Base-by-base conservation (phyloP, 2,888 invertebrate species). In the Temnothorax unifasciatus region DNA sequence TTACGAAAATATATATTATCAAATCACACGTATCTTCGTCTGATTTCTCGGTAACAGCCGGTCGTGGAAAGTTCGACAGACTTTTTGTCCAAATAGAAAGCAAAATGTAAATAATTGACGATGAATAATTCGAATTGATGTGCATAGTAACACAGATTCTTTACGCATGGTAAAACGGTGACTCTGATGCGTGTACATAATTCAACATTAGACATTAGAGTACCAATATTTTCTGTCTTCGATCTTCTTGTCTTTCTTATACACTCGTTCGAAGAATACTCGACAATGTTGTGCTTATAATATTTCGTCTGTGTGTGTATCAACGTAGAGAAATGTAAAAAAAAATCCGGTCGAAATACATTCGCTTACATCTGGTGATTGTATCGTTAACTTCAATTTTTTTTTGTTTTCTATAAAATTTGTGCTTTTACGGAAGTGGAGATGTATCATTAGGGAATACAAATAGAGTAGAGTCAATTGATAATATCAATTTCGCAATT, bases 341-440 rank as follows among this genome's bases (percentile, higher is more conserved):
- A n/a, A 44, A 83, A 88, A 82, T 52, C 73, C 54, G 41, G 74
- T 81, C 41, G 34, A 85, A 86, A 88, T 61, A 82, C 34, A 84
- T 77, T 82, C 47, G 13, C 54, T 47, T 68, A 59, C 29, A 29
- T 66, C 47, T 69, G 50, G 63, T 77, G 83, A 75, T 73, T 86
- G 82, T 69, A 75, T 81, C 57, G n/a, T 63, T 84, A 44, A 59
- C 61, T 68, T 89, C 81, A 25, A 50, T 47, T 47, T 66, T 63
- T 63, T 83, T 85, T 63, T 77, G 79, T 85, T 50, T 61, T 61
- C 84, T 90, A 90, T 87, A 91, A 91, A 91, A 88, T 89, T 90
- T 90, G 91, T 90, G 90, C 90, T 86, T 89, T 90, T 86, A 91
- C 84, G 90, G 90, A 90, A 91, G 85, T 90, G 88, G 86, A 90